Evolutionary conservation across 2,113 vertebrate species (phyloP), one percentile per base, ranked within the genome.

Genomic region (Zosterops hypoxanthus): DNA sequence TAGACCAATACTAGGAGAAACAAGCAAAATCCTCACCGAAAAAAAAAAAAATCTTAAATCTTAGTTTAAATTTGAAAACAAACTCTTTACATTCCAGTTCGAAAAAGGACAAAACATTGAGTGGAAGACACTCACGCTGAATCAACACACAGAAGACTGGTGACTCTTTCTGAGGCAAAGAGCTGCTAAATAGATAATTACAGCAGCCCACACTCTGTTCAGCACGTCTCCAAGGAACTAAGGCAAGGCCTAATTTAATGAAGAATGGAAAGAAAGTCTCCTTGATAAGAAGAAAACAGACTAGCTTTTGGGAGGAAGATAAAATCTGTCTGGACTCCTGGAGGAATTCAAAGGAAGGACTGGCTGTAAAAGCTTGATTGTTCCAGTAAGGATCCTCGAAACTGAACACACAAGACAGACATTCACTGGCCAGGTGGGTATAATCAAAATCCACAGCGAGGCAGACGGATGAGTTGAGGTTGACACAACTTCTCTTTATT

Each of bases 111-210:
- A 70, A 77, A 68, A 17, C 10, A 3, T 12, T 46, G 53, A n/a
- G 33, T 15, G n/a, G 36, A 64, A 72, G 42, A 50, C 29, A 20
- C 46, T 73, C 46, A 63, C 4, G 6, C 47, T 6, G 34, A 76
- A 34, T 65, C 60, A 70, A 73, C 42, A 42, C 2, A 2, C n/a
- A 61, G 61, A 76, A 88, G 53, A 66, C 1, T 2, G 34, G 22
- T 26, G 33, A 36, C 24, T 33, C 42, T 19, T 59, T 57, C 25
- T 60, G 47, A 64, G 31, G 12, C 61, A 77, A 88, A 69, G 79
- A 97, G 66, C 82, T 88, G 95, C 68, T 95, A 86, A 92, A 66
- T 12, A 66, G 68, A 28, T 49, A 66, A 31, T 69, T 53, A 31
- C 4, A 49, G 50, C 10, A 86, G 46, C n/a, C 29, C 63, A 34